Base-by-base conservation (phyloP, 2,888 invertebrate species). In the Caenorhabditis doughertyi region DNA sequence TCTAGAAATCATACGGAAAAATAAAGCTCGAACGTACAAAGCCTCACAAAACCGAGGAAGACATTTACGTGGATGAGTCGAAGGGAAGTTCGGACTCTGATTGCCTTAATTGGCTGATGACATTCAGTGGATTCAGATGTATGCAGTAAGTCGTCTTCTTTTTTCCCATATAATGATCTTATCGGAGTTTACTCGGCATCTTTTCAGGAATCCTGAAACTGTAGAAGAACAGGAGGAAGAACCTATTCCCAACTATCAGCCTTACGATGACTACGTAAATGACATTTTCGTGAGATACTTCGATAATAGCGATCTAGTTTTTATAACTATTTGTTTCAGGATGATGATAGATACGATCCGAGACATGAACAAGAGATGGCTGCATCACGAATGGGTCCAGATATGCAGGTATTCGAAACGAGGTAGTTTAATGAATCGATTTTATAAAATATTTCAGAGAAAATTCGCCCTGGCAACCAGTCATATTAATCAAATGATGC, bases 71-170 rank as follows among this genome's bases (percentile, higher is more conserved):
- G 4, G 77, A 72, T 8, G 82, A 82, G 9, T 4, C 29, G n/a
- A 70, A 32, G 51, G 60, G 53, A 55, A 76, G 65, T 23, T 29
- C 25, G 7, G 67, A 82, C 1, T 55, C 72, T 1, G 82, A 77
- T 39, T 79, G 72, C 51, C 68, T 82, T 32, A 53, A 60, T 16
- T 82, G 82, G 82, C 47, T 82, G 2, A 39, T 77, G n/a, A 39
- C 82, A 9, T 82, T 79, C 64, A 49, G 53, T 27, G 82, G 82
- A n/a, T 82, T 73, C 70, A 58, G 35, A 42, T 82, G 82, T 60
- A 56, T 55, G 35, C 58, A 73, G 82, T 79, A 11, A 42, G 56
- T 53, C 23, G 44, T 21, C 3, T 16, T 13, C 18, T 18, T 5
- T 53, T 53, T 53, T 51, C 51, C 11, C n/a, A 16, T 47, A 18